phyloP scores from a whole-genome alignment of 2,888 invertebrate genomes.

The Phrixothrix hirtus region DNA sequence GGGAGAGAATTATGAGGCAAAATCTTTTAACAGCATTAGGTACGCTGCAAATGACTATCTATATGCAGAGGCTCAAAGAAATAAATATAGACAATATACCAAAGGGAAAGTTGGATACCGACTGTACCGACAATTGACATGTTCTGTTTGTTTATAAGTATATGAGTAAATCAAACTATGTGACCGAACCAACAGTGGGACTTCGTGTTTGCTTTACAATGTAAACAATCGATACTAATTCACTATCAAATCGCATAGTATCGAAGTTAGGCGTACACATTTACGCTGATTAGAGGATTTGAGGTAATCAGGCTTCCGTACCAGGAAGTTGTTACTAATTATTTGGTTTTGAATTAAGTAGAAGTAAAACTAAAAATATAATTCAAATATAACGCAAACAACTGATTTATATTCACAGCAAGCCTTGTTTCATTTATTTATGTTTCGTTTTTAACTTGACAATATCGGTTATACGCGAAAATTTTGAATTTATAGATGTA shows the following conservation, averaged over 20 bases:
- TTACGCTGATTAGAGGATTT: conserved; percentile 28
- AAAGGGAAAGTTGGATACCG: too few species aligned
- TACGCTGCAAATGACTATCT: too few species aligned
- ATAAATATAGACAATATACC: too few species aligned
- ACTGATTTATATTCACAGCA: too few species aligned
- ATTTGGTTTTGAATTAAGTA: neutral
- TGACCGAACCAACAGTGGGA: conserved; percentile 33
- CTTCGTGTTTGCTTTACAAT: conserved; percentile 38
- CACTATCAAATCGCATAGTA: conserved; percentile 39
- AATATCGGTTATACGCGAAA: too few species aligned
- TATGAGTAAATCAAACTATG: conserved; percentile 48
- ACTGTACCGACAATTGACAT: conserved; percentile 44
- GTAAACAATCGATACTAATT: conserved; percentile 51
- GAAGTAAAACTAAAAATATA: neutral
- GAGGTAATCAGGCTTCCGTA: conserved; percentile 15
- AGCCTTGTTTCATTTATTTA: too few species aligned
- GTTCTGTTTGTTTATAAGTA: conserved; percentile 55
- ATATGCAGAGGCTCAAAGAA: neutral
- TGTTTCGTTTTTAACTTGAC: too few species aligned
- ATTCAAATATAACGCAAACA: too few species aligned
- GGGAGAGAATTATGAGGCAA: too few species aligned
- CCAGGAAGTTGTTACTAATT: conserved; percentile 7
- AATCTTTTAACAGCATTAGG: too few species aligned
- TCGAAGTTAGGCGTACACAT: conserved; percentile 24
- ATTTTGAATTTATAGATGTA: too few species aligned